phyloP scores from a whole-genome alignment of 23 tunicate species.

The Ascidia mentula region DNA sequence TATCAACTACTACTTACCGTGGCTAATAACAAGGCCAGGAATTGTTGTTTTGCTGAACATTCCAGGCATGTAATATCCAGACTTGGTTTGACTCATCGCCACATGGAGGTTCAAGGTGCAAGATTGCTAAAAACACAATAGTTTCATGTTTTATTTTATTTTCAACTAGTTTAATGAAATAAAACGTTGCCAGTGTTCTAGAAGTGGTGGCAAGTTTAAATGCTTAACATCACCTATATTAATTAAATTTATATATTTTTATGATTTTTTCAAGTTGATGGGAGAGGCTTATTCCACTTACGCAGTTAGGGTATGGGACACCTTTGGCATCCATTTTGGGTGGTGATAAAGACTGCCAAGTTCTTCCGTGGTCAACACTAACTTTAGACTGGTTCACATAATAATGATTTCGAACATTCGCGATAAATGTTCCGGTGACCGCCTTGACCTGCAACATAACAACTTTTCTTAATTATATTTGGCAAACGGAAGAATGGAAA shows the following conservation, averaged over 20 bases:
- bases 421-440: conserved; percentile 62
- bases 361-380: conserved; percentile 74
- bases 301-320: neutral
- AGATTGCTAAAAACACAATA: no score
- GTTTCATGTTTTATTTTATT: no score
- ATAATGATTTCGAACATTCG: conserved; percentile 29
- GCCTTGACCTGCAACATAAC: conserved; percentile 75
- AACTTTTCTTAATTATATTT: no score
- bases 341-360: conserved; percentile 39
- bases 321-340: neutral
- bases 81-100: conserved; percentile 71
- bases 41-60: conserved; percentile 56
- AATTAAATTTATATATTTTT: no score
- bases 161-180: no score
- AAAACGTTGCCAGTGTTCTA: no score
- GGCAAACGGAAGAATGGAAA: no score
- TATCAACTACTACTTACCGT: conserved; percentile 44
- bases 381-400: conserved; percentile 50
- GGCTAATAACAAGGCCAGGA: conserved; percentile 84
- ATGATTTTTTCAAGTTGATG: no score
- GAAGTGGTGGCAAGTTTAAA: no score
- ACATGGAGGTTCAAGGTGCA: conserved; percentile 74
- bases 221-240: no score
- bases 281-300: conserved; percentile 15
- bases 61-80: conserved; percentile 78